These are phyloP conservation scores for Telmatochromis sp. DNA, from an alignment of 2,113 vertebrate genomes.

Conservation along the genomic window DNA sequence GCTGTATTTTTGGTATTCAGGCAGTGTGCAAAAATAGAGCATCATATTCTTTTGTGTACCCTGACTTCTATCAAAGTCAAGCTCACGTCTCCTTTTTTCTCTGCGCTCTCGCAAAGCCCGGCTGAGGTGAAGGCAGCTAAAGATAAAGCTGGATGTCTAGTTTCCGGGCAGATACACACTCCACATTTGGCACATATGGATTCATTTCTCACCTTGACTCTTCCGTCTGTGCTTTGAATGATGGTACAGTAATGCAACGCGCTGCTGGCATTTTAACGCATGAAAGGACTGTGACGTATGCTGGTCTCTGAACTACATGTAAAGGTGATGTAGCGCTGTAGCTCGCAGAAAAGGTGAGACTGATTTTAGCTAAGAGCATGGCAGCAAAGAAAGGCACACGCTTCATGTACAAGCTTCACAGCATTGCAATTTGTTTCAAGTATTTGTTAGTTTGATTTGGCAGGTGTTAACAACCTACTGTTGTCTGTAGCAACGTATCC, in stretches of 20 bases:
- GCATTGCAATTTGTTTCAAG: neutral
- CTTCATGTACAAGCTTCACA: neutral
- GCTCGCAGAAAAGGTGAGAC: neutral
- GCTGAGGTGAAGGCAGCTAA: neutral
- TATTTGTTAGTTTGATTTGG: neutral
- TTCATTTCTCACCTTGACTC: conserved; percentile 22
- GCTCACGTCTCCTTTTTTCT: neutral
- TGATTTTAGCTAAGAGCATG: neutral
- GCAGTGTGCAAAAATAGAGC: conserved; percentile 11
- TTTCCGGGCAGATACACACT: neutral
- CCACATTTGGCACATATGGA: neutral
- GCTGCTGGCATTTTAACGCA: neutral
- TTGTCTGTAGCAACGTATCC: neutral
- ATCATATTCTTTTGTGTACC: conserved; percentile 13
- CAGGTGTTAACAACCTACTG: neutral
- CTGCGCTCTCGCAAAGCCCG: neutral
- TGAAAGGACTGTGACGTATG: neutral
- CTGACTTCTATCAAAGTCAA: conserved; percentile 11
- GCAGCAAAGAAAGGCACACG: neutral
- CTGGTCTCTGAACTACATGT: neutral
- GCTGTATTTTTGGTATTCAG: neutral
- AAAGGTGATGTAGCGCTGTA: neutral
- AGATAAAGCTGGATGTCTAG: conserved; percentile 12
- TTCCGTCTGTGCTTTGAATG: neutral
- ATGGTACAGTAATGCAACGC: neutral